A percentile compares a stretch with the other conserved stretches of the same genome.
Conservation (phyloP, 92 coral and sea anemone genomes). For the Blastomussa wellsi region DNA sequence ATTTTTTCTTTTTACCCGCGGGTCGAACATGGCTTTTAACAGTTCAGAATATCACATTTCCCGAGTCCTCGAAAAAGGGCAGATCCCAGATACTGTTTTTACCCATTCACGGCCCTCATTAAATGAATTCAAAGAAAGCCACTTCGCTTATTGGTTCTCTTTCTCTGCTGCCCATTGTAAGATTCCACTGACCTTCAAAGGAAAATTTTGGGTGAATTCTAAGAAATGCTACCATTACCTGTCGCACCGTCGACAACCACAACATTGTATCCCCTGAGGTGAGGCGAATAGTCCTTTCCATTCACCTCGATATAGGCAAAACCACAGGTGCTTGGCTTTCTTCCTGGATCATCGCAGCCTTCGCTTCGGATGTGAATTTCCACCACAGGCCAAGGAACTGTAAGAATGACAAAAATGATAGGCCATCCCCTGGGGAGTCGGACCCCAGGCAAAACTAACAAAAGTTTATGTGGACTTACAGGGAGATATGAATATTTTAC, state of each 20-base stretch:
- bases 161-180: conserved; percentile 15
- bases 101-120: conserved; percentile 9
- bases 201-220: neutral
- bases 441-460: conserved; percentile 2
- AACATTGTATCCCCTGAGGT: conserved; percentile 23
- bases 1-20: conserved; percentile 2
- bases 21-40: conserved; percentile 7
- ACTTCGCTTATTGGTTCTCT: conserved; percentile 10
- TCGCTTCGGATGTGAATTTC: conserved; percentile 25
- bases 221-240: neutral
- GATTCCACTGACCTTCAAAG: conserved; percentile 9
- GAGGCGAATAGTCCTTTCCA: conserved; percentile 17
- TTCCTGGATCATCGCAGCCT: conserved; percentile 11
- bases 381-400: conserved; percentile 6
- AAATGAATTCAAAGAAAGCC: conserved; percentile 5
- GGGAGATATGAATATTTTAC: conserved; percentile 4
- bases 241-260: conserved; percentile 20
- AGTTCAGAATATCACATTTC: conserved; percentile 6
- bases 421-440: conserved; percentile 4
- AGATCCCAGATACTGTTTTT: conserved; percentile 9
- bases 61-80: conserved; percentile 15
- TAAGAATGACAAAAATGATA: neutral
- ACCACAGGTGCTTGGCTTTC: conserved; percentile 2
- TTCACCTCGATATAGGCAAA: conserved; percentile 27
- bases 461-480: conserved; percentile 6